phyloP scores from a whole-genome alignment of 2,113 vertebrate genomes.

The Cavia porcellus region DNA sequence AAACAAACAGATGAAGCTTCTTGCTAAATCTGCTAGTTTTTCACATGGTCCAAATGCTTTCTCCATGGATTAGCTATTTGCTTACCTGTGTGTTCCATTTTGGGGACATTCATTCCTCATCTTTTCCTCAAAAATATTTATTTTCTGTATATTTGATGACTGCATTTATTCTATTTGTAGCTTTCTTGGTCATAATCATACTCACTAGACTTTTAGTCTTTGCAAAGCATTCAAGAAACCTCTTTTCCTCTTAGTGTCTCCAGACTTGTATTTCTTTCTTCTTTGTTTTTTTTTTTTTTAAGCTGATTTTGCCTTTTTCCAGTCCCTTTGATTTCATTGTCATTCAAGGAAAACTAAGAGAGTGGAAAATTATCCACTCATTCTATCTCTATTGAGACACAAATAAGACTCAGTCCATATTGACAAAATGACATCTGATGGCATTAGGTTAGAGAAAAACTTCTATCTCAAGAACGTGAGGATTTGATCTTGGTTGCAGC shows the following conservation, averaged over 20 bases:
- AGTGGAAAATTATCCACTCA: neutral
- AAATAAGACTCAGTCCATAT: neutral
- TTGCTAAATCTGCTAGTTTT: slow-evolving; percentile 31
- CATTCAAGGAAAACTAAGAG: neutral
- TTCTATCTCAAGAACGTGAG: neutral
- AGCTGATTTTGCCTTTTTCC: neutral
- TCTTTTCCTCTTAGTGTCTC: neutral
- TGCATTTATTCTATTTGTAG: slow-evolving; percentile 25
- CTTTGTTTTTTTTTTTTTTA: neutral
- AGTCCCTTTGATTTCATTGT: neutral
- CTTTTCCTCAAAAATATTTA: neutral
- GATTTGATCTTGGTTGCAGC: neutral
- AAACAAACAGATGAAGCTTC: slow-evolving; percentile 15
- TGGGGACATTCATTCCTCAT: neutral
- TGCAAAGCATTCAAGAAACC: neutral
- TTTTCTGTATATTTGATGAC: slow-evolving; percentile 32
- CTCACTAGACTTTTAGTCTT: neutral
- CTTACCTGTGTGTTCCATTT: neutral
- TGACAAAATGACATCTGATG: neutral
- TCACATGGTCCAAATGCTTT: neutral
- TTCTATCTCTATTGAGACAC: neutral
- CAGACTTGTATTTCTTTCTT: neutral
- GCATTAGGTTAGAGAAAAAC: neutral
- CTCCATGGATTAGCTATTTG: slow-evolving; percentile 47
- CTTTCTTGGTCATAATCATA: neutral